phyloP scores from a whole-genome alignment of 2,888 invertebrate species.

The Thereva unica region DNA sequence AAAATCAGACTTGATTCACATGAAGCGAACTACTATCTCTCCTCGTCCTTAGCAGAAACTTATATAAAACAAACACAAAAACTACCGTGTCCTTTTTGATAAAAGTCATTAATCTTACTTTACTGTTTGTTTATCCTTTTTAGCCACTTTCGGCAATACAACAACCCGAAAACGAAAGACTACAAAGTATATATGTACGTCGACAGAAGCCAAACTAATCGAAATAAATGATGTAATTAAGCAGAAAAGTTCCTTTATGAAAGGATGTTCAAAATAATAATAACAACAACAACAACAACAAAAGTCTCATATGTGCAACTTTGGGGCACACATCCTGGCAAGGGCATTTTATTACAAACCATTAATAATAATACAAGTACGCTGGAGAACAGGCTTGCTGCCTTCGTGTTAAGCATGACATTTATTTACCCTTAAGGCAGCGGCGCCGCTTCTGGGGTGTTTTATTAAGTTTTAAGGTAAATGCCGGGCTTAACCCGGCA shows the following conservation, averaged over 20 bases:
- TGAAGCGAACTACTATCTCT: slow-evolving; percentile 3
- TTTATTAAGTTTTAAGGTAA: no score
- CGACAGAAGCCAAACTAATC: slow-evolving; percentile 32
- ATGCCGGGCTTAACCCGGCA: no score
- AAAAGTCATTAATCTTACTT: slow-evolving; percentile 34
- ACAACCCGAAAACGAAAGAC: slow-evolving; percentile 10
- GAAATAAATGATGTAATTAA: slow-evolving; percentile 35
- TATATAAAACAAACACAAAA: no score
- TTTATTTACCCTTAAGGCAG: slow-evolving; percentile 24
- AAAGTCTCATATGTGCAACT: slow-evolving; percentile 28
- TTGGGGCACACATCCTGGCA: slow-evolving; percentile 6
- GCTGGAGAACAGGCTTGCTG: neutral
- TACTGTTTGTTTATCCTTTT: slow-evolving; percentile 31
- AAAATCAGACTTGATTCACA: slow-evolving; percentile 24
- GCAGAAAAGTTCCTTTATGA: slow-evolving; percentile 34
- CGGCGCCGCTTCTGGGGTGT: neutral
- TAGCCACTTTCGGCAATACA: slow-evolving; percentile 24
- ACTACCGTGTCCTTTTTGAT: slow-evolving; percentile 26
- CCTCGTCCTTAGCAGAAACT: no score
- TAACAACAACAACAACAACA: no score
- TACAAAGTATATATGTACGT: slow-evolving; percentile 3
- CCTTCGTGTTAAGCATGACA: slow-evolving; percentile 27
- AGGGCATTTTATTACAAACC: slow-evolving; percentile 29
- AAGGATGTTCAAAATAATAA: slow-evolving; percentile 16
- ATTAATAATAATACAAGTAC: slow-evolving; percentile 29